Percentiles rank a stretch among this genome's conserved stretches.
Conservation (phyloP, 2,797 vertebrate genomes). For the Propithecus perrieri region DNA sequence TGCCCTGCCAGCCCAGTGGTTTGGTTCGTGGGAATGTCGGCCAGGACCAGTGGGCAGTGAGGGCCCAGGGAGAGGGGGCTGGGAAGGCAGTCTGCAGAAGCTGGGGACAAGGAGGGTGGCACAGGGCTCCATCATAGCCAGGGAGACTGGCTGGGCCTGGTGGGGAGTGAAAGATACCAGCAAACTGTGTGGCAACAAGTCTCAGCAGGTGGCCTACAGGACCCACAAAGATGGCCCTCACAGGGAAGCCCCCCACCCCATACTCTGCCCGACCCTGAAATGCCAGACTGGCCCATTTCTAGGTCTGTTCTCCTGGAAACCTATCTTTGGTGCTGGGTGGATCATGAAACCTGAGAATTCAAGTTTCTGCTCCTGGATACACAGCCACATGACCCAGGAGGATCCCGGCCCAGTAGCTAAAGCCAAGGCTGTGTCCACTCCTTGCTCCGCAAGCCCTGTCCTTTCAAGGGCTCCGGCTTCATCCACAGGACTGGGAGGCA, state of each 20-base stretch:
- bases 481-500: not conserved
- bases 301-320: not conserved
- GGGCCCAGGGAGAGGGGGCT: not conserved
- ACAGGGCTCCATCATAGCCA: not conserved
- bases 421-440: not conserved
- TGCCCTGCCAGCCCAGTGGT: not conserved
- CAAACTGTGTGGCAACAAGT: fast-evolving
- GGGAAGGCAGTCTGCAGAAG: not conserved
- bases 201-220: not conserved
- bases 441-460: not conserved
- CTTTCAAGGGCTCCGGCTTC: not conserved
- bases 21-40: not conserved
- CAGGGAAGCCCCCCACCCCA: not conserved
- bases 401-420: not conserved
- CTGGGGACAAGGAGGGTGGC: no score
- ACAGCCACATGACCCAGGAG: fast-evolving
- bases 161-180: not conserved
- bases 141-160: not conserved
- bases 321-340: not conserved
- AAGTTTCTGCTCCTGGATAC: not conserved
- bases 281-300: not conserved
- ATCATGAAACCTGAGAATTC: not conserved
- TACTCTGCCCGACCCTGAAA: not conserved
- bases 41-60: not conserved
- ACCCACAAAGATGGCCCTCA: fast-evolving